These are phyloP conservation scores for Sterrhoptilus dennistouni DNA, from an alignment of 2,113 vertebrate species.

Conservation along the genomic window DNA sequence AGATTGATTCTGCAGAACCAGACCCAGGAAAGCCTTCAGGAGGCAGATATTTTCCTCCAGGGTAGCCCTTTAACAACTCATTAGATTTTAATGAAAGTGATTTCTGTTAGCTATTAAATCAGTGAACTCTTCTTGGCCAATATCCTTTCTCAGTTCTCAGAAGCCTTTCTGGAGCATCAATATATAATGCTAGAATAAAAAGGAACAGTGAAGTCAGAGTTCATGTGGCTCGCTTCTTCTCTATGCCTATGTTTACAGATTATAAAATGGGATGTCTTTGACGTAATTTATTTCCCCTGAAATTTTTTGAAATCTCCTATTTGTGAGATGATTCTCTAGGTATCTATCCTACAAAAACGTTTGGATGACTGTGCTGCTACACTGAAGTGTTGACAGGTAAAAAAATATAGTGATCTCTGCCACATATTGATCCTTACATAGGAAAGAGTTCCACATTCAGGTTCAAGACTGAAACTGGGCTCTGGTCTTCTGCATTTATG, in stretches of 20 bases:
- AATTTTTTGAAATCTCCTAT: not conserved
- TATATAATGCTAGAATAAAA: not conserved
- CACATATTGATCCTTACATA: not conserved
- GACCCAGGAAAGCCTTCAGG: not conserved
- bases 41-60: not conserved
- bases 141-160: not conserved
- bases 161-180: not conserved
- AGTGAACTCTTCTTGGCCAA: not conserved
- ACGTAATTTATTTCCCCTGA: not conserved
- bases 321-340: not conserved
- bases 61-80: not conserved
- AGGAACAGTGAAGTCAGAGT: not conserved
- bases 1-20: not conserved
- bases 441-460: not conserved
- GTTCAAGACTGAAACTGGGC: not conserved
- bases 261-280: not conserved
- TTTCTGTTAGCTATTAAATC: not conserved
- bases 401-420: not conserved
- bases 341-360: not conserved
- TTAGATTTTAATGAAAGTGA: not conserved
- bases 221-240: not conserved
- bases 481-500: not conserved
- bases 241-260: not conserved
- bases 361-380: not conserved
- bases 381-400: not conserved